Conservation (phyloP, 2,797 vertebrate species). For the Rhynchotus rufescens region DNA sequence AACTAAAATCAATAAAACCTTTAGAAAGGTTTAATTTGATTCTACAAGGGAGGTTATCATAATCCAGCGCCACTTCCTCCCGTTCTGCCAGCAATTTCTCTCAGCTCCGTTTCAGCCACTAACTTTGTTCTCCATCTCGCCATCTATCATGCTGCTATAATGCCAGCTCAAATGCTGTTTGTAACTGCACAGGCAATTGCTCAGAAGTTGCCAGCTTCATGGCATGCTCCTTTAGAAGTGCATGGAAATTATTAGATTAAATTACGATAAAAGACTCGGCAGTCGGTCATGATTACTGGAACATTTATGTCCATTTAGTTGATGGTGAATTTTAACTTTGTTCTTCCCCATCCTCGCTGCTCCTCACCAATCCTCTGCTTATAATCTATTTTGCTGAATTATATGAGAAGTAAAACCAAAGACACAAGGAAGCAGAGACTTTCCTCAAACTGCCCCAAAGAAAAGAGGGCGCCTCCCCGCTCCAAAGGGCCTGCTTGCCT, state of each 20-base stretch:
- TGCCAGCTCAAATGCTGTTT: conserved; percentile 70
- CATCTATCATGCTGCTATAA: conserved; percentile 71
- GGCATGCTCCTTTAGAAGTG: conserved; percentile 65
- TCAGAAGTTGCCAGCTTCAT: conserved; percentile 68
- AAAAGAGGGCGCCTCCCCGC: not conserved
- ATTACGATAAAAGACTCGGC: conserved; percentile 75
- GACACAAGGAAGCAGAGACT: not conserved
- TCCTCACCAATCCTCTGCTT: conserved; percentile 6
- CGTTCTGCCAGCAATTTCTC: conserved; percentile 40
- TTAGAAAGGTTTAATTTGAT: conserved; percentile 65
- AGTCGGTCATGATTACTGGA: conserved; percentile 62
- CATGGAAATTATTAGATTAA: conserved; percentile 81
- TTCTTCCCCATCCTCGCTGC: not conserved
- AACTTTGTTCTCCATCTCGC: conserved; percentile 62
- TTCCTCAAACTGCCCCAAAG: not conserved
- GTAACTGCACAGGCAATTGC: conserved; percentile 67
- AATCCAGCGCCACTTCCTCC: conserved; percentile 50
- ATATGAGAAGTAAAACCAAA: not conserved
- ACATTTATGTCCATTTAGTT: conserved; percentile 40
- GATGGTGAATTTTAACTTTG: conserved; percentile 28
- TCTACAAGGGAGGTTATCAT: conserved; percentile 64
- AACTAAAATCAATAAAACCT: conserved; percentile 61
- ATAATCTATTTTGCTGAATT: not conserved
- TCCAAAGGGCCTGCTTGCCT: not conserved
- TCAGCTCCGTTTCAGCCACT: conserved; percentile 45